These are phyloP conservation scores for Ectobius pallidus DNA, from an alignment of 2,888 invertebrate species.

Conservation along the genomic window DNA sequence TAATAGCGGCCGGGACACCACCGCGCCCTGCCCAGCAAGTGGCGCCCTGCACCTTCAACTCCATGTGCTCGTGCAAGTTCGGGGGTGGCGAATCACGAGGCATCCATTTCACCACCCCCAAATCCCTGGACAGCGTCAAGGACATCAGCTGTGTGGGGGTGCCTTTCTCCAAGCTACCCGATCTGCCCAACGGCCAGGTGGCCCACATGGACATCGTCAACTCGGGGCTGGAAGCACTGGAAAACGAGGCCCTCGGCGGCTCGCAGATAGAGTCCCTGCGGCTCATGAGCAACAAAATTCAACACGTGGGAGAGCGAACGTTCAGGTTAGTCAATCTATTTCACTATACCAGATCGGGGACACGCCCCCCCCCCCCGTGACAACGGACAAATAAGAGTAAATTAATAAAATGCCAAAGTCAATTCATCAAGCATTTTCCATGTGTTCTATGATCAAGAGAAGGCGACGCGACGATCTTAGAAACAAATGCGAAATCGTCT, in stretches of 20 bases:
- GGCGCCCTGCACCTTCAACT: slow-evolving; percentile 69
- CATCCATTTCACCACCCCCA: slow-evolving; percentile 41
- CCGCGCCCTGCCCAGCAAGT: slow-evolving; percentile 29
- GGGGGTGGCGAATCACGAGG: slow-evolving; percentile 45
- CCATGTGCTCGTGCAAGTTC: slow-evolving; percentile 72
- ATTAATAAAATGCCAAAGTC: no score
- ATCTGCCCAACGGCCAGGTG: slow-evolving; percentile 78
- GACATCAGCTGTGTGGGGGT: slow-evolving; percentile 73
- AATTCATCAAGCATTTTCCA: no score
- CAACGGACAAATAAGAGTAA: no score
- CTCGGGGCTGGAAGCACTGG: slow-evolving; percentile 78
- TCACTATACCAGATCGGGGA: no score
- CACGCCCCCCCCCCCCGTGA: no score
- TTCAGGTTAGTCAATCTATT: slow-evolving; percentile 67
- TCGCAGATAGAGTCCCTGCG: slow-evolving; percentile 73
- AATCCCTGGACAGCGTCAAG: slow-evolving; percentile 48
- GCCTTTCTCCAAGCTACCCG: slow-evolving; percentile 76
- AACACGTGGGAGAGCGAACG: slow-evolving; percentile 78
- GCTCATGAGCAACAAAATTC: slow-evolving; percentile 81
- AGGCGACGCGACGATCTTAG: no score
- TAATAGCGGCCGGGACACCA: slow-evolving; percentile 34
- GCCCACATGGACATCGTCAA: slow-evolving; percentile 84
- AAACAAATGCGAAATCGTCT: no score
- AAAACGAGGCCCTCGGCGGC: slow-evolving; percentile 77
- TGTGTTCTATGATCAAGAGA: no score